Base-by-base conservation (phyloP, 2,888 invertebrate species). In the Ashinkailepas kermadecensis region DNA sequence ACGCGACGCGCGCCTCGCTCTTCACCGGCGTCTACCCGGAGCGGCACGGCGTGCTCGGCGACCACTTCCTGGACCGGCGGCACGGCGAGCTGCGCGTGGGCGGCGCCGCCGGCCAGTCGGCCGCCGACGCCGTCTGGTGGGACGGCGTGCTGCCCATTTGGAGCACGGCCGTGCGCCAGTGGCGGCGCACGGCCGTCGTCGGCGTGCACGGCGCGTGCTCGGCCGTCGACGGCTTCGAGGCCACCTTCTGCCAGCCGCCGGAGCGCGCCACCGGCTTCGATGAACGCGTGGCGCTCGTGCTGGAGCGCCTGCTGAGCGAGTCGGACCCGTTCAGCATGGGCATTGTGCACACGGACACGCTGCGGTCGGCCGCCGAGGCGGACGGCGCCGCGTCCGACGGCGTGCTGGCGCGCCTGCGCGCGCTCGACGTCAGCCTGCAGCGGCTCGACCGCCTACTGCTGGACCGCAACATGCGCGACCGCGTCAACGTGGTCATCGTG, bases 21-120 rank as follows among this genome's bases (percentile, higher is more conserved):
- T 78, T 78, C 15, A 85, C 85, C 81, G 86, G 86, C 54, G 84
- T 85, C 21, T 86, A 86, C 83, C 86, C 87, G 9, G 88, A 87
- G 84, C 85, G 82, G 56, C 88, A 88, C 84, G 87, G 86, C 11
- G 86, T 88, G 67, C 84, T 88, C 57, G 87, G 86, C n/a, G 87
- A 87, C 82, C 86, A 86, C 84, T 87, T 88, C 86, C 87, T 86
- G 82, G 87, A 87, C 79, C 57, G 79, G 23, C 58, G 25, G 58
- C 79, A 15, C 11, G 79, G 79, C 25, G 79, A 79, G 58, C 57
- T 79, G 58, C 23, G 23, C 1, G 58, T 58, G 79, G 58, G 23
- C 74, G 74, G 74, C 9, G 21, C 56, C 56, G 74, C 54, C 74
- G 74, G 74, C 54, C 74, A 74, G 15, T 74, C 74, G 74, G 54